A percentile compares a stretch with the other conserved stretches of the same genome.
phyloP scores from a whole-genome alignment of 2,797 vertebrate genomes.

The Silurus lanzhouensis region DNA sequence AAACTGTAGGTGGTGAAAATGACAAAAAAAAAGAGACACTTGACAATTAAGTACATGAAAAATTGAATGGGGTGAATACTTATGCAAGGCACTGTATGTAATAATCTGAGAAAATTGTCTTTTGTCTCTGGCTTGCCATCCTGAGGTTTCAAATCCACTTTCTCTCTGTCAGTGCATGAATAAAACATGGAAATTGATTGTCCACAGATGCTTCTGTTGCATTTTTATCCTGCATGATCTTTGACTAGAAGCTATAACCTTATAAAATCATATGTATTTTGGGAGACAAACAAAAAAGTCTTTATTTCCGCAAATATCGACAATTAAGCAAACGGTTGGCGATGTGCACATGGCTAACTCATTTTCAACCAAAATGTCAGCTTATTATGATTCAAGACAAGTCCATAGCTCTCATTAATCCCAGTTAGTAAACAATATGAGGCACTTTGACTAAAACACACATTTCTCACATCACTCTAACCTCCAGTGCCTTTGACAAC shows the following conservation, averaged over 20 bases:
- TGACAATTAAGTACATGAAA: not conserved
- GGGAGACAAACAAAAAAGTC: not conserved
- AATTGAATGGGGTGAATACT: not conserved
- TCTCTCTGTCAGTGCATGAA: not conserved
- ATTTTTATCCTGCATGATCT: not conserved
- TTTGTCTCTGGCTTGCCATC: not conserved
- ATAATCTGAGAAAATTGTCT: not conserved
- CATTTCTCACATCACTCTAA: conserved; percentile 49
- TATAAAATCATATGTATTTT: not conserved
- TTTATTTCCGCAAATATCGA: not conserved
- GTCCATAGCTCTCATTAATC: conserved; percentile 14
- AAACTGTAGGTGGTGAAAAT: too few species aligned
- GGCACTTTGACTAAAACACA: conserved; percentile 43
- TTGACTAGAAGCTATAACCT: not conserved
- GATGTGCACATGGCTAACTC: not conserved
- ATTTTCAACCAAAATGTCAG: conserved; percentile 4
- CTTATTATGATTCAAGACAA: conserved; percentile 11
- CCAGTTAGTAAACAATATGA: conserved; percentile 37
- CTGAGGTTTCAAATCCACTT: not conserved
- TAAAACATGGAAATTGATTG: conserved; percentile 8
- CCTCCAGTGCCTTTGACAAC: conserved; percentile 54
- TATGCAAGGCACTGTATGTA: not conserved
- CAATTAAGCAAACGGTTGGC: not conserved
- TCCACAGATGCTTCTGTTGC: not conserved
- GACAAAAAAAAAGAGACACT: too few species aligned